phyloP scores from a whole-genome alignment of 2,797 vertebrate species.

The Chloroceryle inda region DNA sequence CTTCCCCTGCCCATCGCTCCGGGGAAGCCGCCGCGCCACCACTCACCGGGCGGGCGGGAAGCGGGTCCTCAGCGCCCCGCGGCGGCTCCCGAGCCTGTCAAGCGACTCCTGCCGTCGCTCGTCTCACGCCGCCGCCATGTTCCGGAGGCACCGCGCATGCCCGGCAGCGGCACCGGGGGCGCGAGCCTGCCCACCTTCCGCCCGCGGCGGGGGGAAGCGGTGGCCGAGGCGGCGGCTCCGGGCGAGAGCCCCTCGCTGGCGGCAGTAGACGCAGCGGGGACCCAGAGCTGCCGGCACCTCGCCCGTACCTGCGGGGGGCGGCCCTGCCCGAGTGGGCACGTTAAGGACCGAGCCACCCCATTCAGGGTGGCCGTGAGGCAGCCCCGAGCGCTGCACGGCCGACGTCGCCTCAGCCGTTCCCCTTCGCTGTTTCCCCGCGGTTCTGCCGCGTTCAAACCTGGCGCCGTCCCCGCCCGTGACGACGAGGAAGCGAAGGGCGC shows the following conservation, averaged over 20 bases:
- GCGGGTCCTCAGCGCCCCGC: not conserved
- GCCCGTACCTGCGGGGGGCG: not conserved
- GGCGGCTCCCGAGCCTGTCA: slow-evolving; percentile 30
- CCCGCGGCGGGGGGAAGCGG: not conserved
- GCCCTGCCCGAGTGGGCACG: not conserved
- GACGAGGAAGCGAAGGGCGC: no score
- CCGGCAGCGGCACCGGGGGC: slow-evolving; percentile 71
- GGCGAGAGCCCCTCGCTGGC: no score
- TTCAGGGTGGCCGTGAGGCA: not conserved
- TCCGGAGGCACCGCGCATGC: slow-evolving; percentile 80
- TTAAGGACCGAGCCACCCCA: no score
- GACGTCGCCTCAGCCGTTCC: not conserved
- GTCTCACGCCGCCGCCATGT: slow-evolving; percentile 78
- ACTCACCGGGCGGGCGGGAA: slow-evolving; percentile 38
- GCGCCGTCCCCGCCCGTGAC: not conserved
- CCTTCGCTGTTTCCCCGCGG: not conserved
- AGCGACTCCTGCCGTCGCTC: slow-evolving; percentile 10
- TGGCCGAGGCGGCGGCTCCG: not conserved
- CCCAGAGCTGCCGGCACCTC: accelerated
- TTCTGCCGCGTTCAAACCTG: not conserved
- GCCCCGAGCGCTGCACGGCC: not conserved
- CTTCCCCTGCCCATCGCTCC: not conserved
- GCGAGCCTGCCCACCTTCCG: not conserved
- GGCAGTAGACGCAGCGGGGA: accelerated
- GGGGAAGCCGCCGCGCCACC: not conserved